Evolutionary conservation across 2,113 vertebrate genomes (phyloP), one percentile per base, ranked within the genome.

Genomic region (Oreochromis spilurus): DNA sequence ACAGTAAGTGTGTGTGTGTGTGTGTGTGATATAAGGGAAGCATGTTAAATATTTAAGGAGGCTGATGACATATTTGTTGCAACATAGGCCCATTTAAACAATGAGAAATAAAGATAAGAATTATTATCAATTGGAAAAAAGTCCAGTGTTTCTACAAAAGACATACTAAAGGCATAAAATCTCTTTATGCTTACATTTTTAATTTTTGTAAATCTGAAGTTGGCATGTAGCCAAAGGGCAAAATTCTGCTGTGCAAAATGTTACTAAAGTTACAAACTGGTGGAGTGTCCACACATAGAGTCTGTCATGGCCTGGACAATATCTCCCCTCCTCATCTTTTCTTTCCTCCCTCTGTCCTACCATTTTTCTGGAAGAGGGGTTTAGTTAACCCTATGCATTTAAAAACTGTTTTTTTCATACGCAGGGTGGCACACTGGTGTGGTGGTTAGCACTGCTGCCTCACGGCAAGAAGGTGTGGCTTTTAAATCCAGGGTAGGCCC

Each of bases 21-120:
- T 87, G 77, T 85, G 81, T 57, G 79, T 24, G 34, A 43, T 21
- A 67, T n/a, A n/a, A 65, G 45, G 78, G 9, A 77, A 75, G 43
- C 81, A 58, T 77, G 54, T 79, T 79, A 79, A 79, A 89, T 79
- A 83, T 72, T 79, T 50, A 75, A 86, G 36, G 45, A 72, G 79
- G 52, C 13, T 17, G 65, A 78, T 86, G 88, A 87, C 55, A 83
- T 29, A 79, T 80, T 87, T 84, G 72, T 78, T 70, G 54, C 36
- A 88, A 81, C 58, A 60, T 21, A 82, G 67, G 67, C 82, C 79
- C 48, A 43, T 77, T 87, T 34, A 79, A 12, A 60, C 8, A 78
- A 84, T 5, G 4, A n/a, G 5, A 87, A 77, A 34, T 52, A 75
- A 75, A 50, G 70, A 75, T 50, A 34, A 77, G 17, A 52, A 77